Evolutionary conservation across 1,140 invertebrate species (phyloP).

Genomic region (Leptinotarsa lineolata): DNA sequence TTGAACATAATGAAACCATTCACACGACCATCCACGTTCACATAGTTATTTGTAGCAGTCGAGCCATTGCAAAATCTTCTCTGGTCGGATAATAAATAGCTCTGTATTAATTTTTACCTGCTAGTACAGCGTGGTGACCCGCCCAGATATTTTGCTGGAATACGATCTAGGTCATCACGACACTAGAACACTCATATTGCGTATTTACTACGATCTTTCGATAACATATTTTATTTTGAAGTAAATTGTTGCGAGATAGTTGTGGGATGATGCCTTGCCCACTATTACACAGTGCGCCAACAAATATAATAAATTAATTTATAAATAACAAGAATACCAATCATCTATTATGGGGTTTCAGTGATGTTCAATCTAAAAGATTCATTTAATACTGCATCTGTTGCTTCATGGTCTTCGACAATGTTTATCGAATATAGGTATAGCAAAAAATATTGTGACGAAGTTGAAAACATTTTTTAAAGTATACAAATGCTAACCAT

Average conservation of each 20-base stretch:
- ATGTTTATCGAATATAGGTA: no score
- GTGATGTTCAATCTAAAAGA: no score
- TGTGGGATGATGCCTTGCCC: conserved; percentile 23
- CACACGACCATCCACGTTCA: conserved; percentile 41
- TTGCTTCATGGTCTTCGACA: no score
- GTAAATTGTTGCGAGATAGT: conserved; percentile 10
- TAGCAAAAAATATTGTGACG: no score
- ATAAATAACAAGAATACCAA: no score
- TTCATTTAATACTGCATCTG: no score
- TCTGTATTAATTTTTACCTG: conserved; percentile 41
- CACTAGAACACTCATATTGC: conserved; percentile 28
- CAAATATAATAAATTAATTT: no score
- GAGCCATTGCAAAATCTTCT: conserved; percentile 34
- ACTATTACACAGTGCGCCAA: conserved; percentile 5
- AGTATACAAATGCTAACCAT: no score
- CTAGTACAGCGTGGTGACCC: conserved; percentile 28
- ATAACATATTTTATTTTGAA: conserved; percentile 27
- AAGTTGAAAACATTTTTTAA: no score
- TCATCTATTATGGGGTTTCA: no score
- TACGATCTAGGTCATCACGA: conserved; percentile 46
- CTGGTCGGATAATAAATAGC: conserved; percentile 42
- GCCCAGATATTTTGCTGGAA: conserved; percentile 37
- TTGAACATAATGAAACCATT: conserved; percentile 24
- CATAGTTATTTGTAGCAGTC: conserved; percentile 33
- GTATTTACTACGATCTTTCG: conserved; percentile 28